Percentiles rank a stretch among this genome's conserved stretches.
These are phyloP conservation scores for Xanthia icteritia DNA, from an alignment of 2,888 invertebrate species.

Conservation along the genomic window DNA sequence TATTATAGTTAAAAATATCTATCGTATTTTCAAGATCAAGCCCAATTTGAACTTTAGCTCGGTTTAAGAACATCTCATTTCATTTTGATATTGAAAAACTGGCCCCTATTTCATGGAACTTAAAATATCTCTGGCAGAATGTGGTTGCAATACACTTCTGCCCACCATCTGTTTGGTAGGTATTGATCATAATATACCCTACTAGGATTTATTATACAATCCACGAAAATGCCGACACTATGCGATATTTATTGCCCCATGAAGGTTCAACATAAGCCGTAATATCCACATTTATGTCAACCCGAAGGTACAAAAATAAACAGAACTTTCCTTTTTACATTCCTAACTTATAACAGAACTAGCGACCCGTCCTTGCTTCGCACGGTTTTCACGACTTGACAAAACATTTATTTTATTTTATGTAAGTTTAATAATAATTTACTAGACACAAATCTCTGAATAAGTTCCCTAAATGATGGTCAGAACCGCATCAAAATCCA, in stretches of 20 bases:
- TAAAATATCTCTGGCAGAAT: background rate
- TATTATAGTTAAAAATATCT: background rate
- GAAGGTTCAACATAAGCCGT: conserved; percentile 49
- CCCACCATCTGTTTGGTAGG: conserved; percentile 6
- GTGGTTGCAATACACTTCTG: background rate
- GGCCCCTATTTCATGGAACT: no score
- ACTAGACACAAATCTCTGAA: background rate
- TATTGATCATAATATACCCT: conserved; percentile 32
- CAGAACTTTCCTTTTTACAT: conserved; percentile 48
- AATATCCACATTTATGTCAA: conserved; percentile 49
- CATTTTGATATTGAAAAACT: background rate
- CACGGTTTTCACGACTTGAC: no score
- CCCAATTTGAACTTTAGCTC: background rate
- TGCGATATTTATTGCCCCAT: conserved; percentile 43
- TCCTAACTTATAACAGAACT: conserved; percentile 23
- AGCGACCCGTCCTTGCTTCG: background rate
- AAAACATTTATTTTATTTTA: background rate
- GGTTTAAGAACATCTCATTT: background rate
- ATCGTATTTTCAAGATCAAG: conserved; percentile 6
- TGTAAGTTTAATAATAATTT: background rate
- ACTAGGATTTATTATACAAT: conserved; percentile 43
- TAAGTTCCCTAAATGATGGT: background rate
- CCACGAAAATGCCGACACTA: conserved; percentile 44
- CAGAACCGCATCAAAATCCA: background rate
- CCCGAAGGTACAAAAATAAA: conserved; percentile 43